Evolutionary conservation across 2,888 invertebrate genomes (phyloP).

Genomic region (Epinotia demarniana): DNA sequence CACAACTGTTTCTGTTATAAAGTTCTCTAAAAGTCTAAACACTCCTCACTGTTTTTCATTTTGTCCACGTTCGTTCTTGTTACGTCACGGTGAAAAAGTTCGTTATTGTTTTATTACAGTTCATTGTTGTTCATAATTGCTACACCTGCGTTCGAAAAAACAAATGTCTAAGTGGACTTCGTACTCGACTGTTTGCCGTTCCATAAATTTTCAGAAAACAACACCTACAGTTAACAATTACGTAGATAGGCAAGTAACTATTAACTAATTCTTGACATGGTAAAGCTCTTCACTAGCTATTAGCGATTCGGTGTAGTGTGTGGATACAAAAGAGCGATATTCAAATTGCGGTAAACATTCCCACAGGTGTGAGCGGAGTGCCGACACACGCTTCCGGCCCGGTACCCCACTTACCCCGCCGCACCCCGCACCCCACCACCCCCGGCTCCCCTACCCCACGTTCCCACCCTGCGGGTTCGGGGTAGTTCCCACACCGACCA

Average conservation of each 20-base stretch:
- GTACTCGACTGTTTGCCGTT: constrained; percentile 56
- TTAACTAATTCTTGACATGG: constrained; percentile 56
- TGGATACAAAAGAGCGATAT: constrained; percentile 56
- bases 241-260: constrained; percentile 42
- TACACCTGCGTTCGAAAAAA: constrained; percentile 60
- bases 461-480: constrained; percentile 54
- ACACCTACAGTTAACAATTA: constrained; percentile 23
- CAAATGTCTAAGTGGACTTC: constrained; percentile 53
- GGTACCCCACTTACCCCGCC: constrained; percentile 70
- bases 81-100: constrained; percentile 72
- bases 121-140: constrained; percentile 62
- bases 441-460: constrained; percentile 54
- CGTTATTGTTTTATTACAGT: constrained; percentile 61
- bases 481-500: constrained; percentile 77
- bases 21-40: constrained; percentile 70
- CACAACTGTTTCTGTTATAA: constrained; percentile 68
- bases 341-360: constrained; percentile 73
- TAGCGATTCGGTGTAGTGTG: constrained; percentile 51
- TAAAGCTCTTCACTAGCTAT: constrained; percentile 54
- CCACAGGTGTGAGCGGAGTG: constrained; percentile 78
- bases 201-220: constrained; percentile 38
- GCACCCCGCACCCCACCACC: constrained; percentile 52
- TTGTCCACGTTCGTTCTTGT: constrained; percentile 67
- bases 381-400: constrained; percentile 78
- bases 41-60: constrained; percentile 84